phyloP scores from a whole-genome alignment of 2,888 invertebrate species.

The Heliconius charithonia region DNA sequence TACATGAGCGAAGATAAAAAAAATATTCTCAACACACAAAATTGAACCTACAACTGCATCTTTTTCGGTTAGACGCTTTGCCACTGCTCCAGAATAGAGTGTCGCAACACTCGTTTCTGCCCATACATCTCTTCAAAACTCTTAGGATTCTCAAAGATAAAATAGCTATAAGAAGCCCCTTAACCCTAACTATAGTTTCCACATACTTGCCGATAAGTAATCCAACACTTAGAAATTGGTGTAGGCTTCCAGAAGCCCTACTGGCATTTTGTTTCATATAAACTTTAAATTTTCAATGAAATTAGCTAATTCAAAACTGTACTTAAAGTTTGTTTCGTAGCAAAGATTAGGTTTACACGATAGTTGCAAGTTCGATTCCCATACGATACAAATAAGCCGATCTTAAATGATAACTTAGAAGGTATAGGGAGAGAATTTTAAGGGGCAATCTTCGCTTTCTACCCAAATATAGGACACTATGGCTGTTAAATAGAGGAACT shows the following conservation, averaged over 20 bases:
- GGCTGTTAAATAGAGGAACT: too few relatives aligned
- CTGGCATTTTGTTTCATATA: not conserved
- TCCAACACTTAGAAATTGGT: constrained; percentile 1
- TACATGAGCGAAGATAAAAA: too few relatives aligned
- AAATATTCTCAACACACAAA: too few relatives aligned
- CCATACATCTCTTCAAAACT: too few relatives aligned
- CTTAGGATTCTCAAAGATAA: not conserved
- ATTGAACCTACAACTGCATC: too few relatives aligned
- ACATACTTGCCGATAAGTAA: not conserved
- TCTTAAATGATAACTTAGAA: too few relatives aligned
- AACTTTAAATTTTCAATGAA: constrained; percentile 6
- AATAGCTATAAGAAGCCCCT: not conserved
- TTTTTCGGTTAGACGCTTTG: too few relatives aligned
- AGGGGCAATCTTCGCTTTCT: too few relatives aligned
- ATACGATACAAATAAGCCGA: not conserved
- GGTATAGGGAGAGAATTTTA: too few relatives aligned
- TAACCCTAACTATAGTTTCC: not conserved
- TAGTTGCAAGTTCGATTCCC: not conserved
- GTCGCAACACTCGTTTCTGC: too few relatives aligned
- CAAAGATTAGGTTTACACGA: not conserved
- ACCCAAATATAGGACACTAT: too few relatives aligned
- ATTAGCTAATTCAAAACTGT: not conserved
- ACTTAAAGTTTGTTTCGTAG: not conserved
- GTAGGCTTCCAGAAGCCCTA: constrained; percentile 12
- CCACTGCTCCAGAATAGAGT: too few relatives aligned